phyloP scores from a whole-genome alignment of 2,113 vertebrate species.

The Tachuris rubrigastra region DNA sequence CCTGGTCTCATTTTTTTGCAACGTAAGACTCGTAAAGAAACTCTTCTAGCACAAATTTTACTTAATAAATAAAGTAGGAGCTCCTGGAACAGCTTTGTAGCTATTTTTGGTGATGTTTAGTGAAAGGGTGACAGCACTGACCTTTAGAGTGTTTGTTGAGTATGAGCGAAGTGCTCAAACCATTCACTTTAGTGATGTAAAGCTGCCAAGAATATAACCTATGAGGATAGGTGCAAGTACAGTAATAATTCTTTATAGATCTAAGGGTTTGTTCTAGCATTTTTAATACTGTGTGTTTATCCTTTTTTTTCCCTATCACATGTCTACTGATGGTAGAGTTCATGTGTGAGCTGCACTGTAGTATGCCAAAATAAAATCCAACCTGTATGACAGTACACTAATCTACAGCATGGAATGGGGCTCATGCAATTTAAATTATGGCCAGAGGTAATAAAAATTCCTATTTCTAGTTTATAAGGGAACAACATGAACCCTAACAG shows the following conservation, averaged over 20 bases:
- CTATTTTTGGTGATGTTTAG: conserved; percentile 60
- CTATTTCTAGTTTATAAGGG: conserved; percentile 47
- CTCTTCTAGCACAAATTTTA: background rate
- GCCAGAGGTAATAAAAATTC: conserved; percentile 55
- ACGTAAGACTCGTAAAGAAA: background rate
- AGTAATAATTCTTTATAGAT: conserved; percentile 54
- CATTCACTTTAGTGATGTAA: conserved; percentile 46
- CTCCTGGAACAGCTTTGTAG: background rate
- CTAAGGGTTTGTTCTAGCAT: conserved; percentile 19
- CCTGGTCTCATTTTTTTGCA: background rate
- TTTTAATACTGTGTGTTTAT: conserved; percentile 28
- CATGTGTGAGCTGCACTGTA: background rate
- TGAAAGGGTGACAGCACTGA: conserved; percentile 44
- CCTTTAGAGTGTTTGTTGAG: conserved; percentile 56
- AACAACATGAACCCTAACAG: conserved; percentile 45
- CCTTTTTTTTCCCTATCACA: background rate
- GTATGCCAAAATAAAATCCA: background rate
- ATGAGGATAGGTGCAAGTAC: conserved; percentile 36
- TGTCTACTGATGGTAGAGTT: background rate
- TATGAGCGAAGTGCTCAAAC: background rate
- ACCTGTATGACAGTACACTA: background rate
- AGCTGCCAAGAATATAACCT: conserved; percentile 57
- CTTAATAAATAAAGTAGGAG: conserved; percentile 29
- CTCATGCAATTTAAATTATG: conserved; percentile 51
- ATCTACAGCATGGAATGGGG: background rate